phyloP scores from a whole-genome alignment of 2,888 invertebrate genomes.

The Heliconius charithonia region DNA sequence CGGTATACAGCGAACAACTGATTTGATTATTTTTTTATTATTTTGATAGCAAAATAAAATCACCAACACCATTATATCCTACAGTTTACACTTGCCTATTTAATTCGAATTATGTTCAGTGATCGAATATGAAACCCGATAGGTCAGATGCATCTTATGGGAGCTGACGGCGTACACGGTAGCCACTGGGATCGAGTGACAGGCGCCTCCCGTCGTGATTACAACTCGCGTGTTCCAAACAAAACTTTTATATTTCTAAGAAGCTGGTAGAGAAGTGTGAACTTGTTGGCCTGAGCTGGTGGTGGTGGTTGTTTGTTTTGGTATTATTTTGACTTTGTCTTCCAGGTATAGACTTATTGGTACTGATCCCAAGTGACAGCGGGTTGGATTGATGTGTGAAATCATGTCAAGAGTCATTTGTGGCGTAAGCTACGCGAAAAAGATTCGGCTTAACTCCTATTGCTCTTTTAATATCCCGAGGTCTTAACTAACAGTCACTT shows the following conservation, averaged over 20 bases:
- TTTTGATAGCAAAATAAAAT: slow-evolving; percentile 49
- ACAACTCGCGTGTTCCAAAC: slow-evolving; percentile 48
- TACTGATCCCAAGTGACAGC: slow-evolving; percentile 10
- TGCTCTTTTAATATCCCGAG: slow-evolving; percentile 2
- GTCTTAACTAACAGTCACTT: not conserved
- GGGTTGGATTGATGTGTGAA: slow-evolving; percentile 16
- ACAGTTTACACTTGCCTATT: slow-evolving; percentile 49
- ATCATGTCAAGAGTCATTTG: slow-evolving; percentile 4
- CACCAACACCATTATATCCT: slow-evolving; percentile 46
- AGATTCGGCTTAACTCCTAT: not conserved
- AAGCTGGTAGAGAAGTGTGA: slow-evolving; percentile 50
- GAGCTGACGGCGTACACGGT: slow-evolving; percentile 71
- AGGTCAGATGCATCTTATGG: slow-evolving; percentile 56
- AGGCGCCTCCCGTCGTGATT: slow-evolving; percentile 68
- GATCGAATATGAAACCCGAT: slow-evolving; percentile 71
- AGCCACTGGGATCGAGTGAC: slow-evolving; percentile 73
- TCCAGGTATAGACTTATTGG: slow-evolving; percentile 19
- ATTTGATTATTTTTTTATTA: not conserved
- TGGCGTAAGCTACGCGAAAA: slow-evolving; percentile 1
- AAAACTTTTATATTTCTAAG: slow-evolving; percentile 55
- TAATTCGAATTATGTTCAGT: slow-evolving; percentile 63
- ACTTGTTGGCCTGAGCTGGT: slow-evolving; percentile 45
- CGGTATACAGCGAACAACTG: too few relatives aligned
- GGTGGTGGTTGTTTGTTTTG: slow-evolving; percentile 35
- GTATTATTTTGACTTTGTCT: slow-evolving; percentile 37